Percentiles rank a stretch among this genome's conserved stretches.
phyloP scores from a whole-genome alignment of 2,888 invertebrate species.

The Ormyrus thymus region DNA sequence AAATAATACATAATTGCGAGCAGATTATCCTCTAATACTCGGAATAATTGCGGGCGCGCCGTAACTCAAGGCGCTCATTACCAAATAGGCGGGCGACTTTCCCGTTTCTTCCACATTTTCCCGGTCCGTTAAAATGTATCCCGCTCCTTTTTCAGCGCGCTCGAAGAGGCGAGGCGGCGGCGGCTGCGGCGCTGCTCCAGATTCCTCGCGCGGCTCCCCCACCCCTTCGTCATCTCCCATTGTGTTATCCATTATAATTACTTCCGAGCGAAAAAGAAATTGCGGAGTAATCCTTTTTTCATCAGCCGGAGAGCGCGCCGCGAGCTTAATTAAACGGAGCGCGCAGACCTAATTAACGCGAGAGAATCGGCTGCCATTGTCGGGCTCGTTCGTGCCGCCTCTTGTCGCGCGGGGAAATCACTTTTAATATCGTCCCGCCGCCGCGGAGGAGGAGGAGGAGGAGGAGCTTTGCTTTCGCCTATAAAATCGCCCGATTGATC shows the following conservation, averaged over 20 bases:
- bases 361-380: neutral
- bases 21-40: too few relatives aligned
- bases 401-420: conserved; percentile 20
- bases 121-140: neutral
- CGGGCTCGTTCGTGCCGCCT: neutral
- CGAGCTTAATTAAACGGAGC: conserved; percentile 36
- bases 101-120: conserved; percentile 8
- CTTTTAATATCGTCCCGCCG: neutral
- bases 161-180: conserved; percentile 12
- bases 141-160: conserved; percentile 1
- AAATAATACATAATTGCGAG: too few relatives aligned
- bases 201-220: conserved; percentile 2
- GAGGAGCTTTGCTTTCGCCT: neutral
- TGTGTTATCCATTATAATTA: conserved; percentile 29
- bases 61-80: too few relatives aligned
- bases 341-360: conserved; percentile 33
- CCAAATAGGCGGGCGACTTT: neutral
- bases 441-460: too few relatives aligned
- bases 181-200: conserved; percentile 3
- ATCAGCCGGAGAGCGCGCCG: neutral
- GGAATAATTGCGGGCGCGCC: too few relatives aligned
- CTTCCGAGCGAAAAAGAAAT: conserved; percentile 35
- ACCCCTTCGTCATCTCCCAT: neutral
- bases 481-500: conserved; percentile 33
- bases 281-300: conserved; percentile 17